Base-by-base conservation (phyloP, 2,888 invertebrate species). In the Xestoiulus laeticollis region DNA sequence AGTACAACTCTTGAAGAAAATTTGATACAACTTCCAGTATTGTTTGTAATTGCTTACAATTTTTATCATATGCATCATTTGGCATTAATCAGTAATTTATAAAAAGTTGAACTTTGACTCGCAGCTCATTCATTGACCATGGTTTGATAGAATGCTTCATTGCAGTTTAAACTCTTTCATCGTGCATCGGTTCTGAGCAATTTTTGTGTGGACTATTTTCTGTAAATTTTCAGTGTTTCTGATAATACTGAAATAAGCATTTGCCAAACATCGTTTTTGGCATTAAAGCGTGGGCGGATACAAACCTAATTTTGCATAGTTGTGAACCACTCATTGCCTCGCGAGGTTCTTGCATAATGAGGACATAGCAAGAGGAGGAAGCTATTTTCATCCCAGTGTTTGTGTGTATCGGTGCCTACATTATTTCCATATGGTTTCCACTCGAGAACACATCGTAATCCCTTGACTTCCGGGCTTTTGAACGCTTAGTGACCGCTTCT, bases 301-400 rank as follows among this genome's bases (percentile, higher is more conserved):
- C 68, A 10, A 68, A 68, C 68, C 68, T 26, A 68, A 68, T 26
- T 26, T 59, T 8, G 59, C 59, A 22, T 26, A 22, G 53, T 16
- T 53, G 53, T 5, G 5, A 1, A 10, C 68, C 68, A 22, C 68
- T 59, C 59, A 59, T 59, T 59, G n/a, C 59, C 59, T 59, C 12
- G 68, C 14, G n/a, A 68, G 68, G 22, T 68, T 68, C 26, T 68
- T 26, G 68, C 68, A 68, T 68, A 68, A 68, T 68, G 68, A 68
- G 68, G 68, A 68, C 68, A 68, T 68, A 26, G 68, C 26, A 22
- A 68, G 68, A 68, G 68, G 68, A 68, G 68, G 68, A 68, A 68
- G 68, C n/a, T 68, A 68, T 68, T 68, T 68, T 68, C 26, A 68
- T 26, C 68, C 2, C n/a, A 22, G 59, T 19, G n/a, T 59, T 1